phyloP scores from a whole-genome alignment of 2,888 invertebrate genomes.

The Aplocera efformata region DNA sequence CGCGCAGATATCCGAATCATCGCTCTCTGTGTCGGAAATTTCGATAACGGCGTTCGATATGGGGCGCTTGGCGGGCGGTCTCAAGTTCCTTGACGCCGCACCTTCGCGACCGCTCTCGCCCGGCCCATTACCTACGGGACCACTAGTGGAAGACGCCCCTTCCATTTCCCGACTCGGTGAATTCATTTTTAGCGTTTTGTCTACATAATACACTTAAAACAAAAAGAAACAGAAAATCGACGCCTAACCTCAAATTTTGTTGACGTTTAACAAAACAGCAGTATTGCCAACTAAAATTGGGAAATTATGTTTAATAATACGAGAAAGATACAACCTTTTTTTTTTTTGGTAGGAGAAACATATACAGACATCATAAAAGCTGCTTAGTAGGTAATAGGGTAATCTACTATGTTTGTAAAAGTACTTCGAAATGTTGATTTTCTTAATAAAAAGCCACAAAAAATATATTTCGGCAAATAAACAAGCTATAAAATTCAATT shows the following conservation, averaged over 20 bases:
- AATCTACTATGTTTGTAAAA: too few relatives aligned
- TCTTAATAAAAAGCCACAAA: too few relatives aligned
- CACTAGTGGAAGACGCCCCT: slow-evolving; percentile 55
- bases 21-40: slow-evolving; percentile 73
- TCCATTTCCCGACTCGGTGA: slow-evolving; percentile 63
- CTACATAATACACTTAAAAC: slow-evolving; percentile 72
- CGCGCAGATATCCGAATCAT: slow-evolving; percentile 76
- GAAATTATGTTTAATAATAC: too few relatives aligned
- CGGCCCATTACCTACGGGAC: slow-evolving; percentile 37
- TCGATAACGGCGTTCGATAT: slow-evolving; percentile 61
- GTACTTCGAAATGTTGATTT: too few relatives aligned
- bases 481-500: too few relatives aligned
- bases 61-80: slow-evolving; percentile 70
- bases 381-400: too few relatives aligned
- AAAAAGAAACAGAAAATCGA: slow-evolving; percentile 63
- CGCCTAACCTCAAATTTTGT: slow-evolving; percentile 71
- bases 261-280: slow-evolving; percentile 48
- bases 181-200: slow-evolving; percentile 58
- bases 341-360: too few relatives aligned
- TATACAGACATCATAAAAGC: too few relatives aligned
- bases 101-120: slow-evolving; percentile 36
- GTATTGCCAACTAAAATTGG: slow-evolving; percentile 26
- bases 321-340: too few relatives aligned
- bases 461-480: too few relatives aligned
- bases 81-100: slow-evolving; percentile 35